These are phyloP conservation scores for Petrocephalus schoutedeni DNA, from an alignment of 2,797 vertebrate species.

Conservation along the genomic window DNA sequence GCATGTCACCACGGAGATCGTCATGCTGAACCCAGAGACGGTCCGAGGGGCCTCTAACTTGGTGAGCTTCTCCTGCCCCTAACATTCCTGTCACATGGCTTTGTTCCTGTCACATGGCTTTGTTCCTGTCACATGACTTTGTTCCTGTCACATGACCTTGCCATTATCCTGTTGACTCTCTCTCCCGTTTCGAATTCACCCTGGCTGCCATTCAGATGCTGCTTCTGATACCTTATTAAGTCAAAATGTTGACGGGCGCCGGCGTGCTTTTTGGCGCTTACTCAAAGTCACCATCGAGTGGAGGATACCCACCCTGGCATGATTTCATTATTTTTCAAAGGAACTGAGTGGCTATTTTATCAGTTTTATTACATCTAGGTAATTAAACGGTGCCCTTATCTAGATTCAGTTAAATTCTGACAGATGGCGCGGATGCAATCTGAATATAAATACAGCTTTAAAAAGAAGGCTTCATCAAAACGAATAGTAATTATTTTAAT, in stretches of 20 bases:
- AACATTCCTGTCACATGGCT: background rate
- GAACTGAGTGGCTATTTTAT: slow-evolving; percentile 4
- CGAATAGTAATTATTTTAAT: slow-evolving; percentile 8
- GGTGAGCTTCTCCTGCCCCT: slow-evolving; percentile 53
- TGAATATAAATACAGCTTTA: slow-evolving; percentile 17
- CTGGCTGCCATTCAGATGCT: background rate
- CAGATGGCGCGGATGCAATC: slow-evolving; percentile 2
- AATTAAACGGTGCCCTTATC: slow-evolving; percentile 15
- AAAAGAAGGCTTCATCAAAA: background rate
- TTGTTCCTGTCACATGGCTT: background rate
- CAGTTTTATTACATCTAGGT: slow-evolving; percentile 10
- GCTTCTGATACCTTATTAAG: background rate
- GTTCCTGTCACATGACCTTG: background rate
- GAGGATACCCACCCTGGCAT: background rate
- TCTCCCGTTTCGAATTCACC: background rate
- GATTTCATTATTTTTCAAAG: slow-evolving; percentile 11
- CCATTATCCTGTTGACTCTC: background rate
- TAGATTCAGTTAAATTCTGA: slow-evolving; percentile 3
- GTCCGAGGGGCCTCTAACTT: slow-evolving; percentile 89
- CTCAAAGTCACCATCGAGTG: background rate
- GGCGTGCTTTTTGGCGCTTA: background rate
- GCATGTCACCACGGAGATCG: slow-evolving; percentile 92
- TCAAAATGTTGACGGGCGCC: background rate
- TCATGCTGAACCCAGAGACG: slow-evolving; percentile 93
- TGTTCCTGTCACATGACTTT: background rate